phyloP scores from a whole-genome alignment of 2,888 invertebrate species.

The Stomorhina lunata region DNA sequence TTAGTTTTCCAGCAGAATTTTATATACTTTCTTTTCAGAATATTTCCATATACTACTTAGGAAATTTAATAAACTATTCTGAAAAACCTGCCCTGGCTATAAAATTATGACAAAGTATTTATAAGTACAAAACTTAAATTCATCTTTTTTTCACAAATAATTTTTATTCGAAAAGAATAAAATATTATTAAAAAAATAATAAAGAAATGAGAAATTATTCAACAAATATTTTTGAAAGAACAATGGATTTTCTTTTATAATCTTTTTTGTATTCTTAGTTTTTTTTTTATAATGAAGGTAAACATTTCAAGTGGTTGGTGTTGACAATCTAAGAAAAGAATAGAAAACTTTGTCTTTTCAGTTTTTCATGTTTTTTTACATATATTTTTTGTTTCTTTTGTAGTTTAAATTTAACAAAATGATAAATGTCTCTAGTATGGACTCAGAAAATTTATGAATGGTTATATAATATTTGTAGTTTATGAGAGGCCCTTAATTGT shows the following conservation, averaged over 20 bases:
- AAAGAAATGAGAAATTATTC: neutral
- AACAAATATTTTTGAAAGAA: slow-evolving; percentile 19
- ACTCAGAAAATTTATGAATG: slow-evolving; percentile 34
- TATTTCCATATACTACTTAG: no score
- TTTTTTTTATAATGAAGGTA: slow-evolving; percentile 40
- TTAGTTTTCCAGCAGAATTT: no score
- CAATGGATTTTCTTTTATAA: slow-evolving; percentile 41
- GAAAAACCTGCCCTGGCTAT: no score
- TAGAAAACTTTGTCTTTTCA: slow-evolving; percentile 49
- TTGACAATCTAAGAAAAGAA: slow-evolving; percentile 51
- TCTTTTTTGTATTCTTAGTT: neutral
- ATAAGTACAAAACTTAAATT: slow-evolving; percentile 9
- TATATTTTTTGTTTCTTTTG: neutral
- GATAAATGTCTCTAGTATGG: slow-evolving; percentile 13
- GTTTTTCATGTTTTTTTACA: neutral
- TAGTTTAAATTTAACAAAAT: slow-evolving; percentile 22
- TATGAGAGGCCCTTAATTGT: slow-evolving; percentile 53
- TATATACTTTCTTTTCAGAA: no score
- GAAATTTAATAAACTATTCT: no score
- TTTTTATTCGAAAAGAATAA: slow-evolving; percentile 18
- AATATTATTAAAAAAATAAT: neutral
- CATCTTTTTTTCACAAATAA: slow-evolving; percentile 40
- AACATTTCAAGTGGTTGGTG: slow-evolving; percentile 46
- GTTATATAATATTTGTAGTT: slow-evolving; percentile 33
- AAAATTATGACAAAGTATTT: neutral